Evolutionary conservation across 2,113 vertebrate genomes (phyloP), one percentile per base, ranked within the genome.

Genomic region (Cephalopterus ornatus): DNA sequence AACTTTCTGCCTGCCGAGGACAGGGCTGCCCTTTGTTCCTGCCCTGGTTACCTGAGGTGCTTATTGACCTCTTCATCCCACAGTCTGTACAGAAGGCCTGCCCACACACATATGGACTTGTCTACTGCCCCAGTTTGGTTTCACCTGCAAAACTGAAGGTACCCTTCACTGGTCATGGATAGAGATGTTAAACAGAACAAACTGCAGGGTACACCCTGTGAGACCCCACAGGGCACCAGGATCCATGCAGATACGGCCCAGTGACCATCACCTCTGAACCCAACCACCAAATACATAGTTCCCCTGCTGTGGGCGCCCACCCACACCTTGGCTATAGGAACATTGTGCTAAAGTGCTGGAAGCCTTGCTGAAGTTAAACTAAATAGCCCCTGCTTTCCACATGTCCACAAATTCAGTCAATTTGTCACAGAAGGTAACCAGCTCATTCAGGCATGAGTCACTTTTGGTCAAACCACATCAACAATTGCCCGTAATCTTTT

Each of bases 31-130:
- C 18, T 50, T 71, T 47, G 8, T 12, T 62, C 16, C 59, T 67
- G n/a, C 21, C 5, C 4, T 3, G 2, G 6, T 21, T 14, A 16
- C 5, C 2, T 7, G 5, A 20, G 12, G 11, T 4, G 27, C 14
- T 27, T 27, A 37, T 23, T 49, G 52, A 7, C 27, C 16, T 84
- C 18, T 37, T 53, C 30, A 22, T 79, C 30, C 20, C 30, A 22
- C 15, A 5, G 2, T 32, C n/a, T 32, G 33, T 37, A 12, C 59
- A 73, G 11, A 33, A 8, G 17, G 5, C 11, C 22, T 78, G 26
- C 12, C 23, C 14, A 47, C 9, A 10, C 0, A 2, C 6, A 1
- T 30, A 47, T 15, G 21, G 35, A 22, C 32, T 18, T 14, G 1
- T 26, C 18, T 5, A 1, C 37, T 42, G 32, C 2, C 14, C 3